Evolutionary conservation across 1,140 invertebrate species (phyloP), one percentile per base, ranked within the genome.

Genomic region (Leptonema lineaticorne): DNA sequence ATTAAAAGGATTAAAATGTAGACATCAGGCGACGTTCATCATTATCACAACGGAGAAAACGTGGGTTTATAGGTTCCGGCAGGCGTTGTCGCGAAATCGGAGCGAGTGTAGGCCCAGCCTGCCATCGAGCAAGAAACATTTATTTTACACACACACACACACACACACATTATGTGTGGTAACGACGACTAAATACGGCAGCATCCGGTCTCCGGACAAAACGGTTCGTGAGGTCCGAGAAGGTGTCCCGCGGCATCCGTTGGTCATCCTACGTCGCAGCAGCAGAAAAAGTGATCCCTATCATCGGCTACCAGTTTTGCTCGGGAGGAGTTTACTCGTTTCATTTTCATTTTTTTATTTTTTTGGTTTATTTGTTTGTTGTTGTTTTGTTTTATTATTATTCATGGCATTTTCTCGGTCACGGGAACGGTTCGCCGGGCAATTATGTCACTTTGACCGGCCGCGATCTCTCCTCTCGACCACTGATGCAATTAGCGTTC

Each of bases 51-150:
- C 16, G 37, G 16, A n/a, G n/a, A n/a, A n/a, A n/a, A 14, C 1
- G 37, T 41, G 27, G 41, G 41, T 26, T 22, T 28, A 20, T 11
- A 50, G n/a, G 62, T 64, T 64, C 62, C 62, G 62, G 62, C 37
- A 64, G 24, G 1, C 24, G 8, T 14, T 27, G 28, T 45, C 8
- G 41, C 59, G 20, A n/a, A 64, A 50, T 50, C 62, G 46, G 62
- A 64, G 62, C 62, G 33, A 11, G 62, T 64, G 62, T 64, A 64
- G 62, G 62, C 33, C 20, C 6, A 9, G 48, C 45, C 7, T 22
- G 24, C 9, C 14, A 27, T n/a, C 48, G n/a, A n/a, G n/a, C n/a
- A n/a, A n/a, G n/a, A n/a, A 53, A 22, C 24, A 53, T 7, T 16
- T 6, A 16, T 16, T 6, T 6, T 11, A 33, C 30, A 33, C 30